Percentiles rank a stretch among this genome's conserved stretches.
These are phyloP conservation scores for Microctonus aethiopoides DNA, from an alignment of 2,888 invertebrate species.

Conservation along the genomic window DNA sequence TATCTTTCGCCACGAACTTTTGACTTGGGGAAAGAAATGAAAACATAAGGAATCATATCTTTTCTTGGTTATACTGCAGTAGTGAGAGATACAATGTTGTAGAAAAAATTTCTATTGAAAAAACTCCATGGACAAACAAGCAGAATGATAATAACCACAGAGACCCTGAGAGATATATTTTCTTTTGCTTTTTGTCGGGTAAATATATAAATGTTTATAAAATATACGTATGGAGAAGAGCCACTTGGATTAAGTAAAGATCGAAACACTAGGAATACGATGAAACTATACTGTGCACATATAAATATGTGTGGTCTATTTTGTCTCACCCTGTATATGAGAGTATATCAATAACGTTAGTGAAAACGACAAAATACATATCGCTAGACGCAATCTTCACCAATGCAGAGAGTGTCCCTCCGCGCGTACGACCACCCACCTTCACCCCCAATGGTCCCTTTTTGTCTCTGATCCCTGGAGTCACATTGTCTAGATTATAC, in stretches of 20 bases:
- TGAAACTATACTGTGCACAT: background rate
- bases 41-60: background rate
- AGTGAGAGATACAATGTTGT: background rate
- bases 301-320: background rate
- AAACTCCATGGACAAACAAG: conserved; percentile 25
- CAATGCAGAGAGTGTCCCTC: conserved; percentile 22
- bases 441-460: conserved; percentile 23
- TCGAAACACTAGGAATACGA: background rate
- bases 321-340: background rate
- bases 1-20: conserved; percentile 32
- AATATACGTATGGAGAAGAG: conserved; percentile 8
- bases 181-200: background rate
- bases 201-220: conserved; percentile 17
- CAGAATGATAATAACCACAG: conserved; percentile 25
- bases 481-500: conserved; percentile 57
- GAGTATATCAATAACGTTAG: conserved; percentile 31
- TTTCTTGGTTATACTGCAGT: background rate
- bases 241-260: conserved; percentile 20
- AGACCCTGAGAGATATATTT: conserved; percentile 12
- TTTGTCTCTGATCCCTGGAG: conserved; percentile 47
- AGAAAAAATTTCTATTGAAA: conserved; percentile 8
- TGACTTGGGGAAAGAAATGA: conserved; percentile 14
- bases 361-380: conserved; percentile 34
- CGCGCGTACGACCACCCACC: conserved; percentile 18
- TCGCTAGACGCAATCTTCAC: conserved; percentile 45